Conservation (phyloP, 2,797 vertebrate genomes). For the Mico argentatus region DNA sequence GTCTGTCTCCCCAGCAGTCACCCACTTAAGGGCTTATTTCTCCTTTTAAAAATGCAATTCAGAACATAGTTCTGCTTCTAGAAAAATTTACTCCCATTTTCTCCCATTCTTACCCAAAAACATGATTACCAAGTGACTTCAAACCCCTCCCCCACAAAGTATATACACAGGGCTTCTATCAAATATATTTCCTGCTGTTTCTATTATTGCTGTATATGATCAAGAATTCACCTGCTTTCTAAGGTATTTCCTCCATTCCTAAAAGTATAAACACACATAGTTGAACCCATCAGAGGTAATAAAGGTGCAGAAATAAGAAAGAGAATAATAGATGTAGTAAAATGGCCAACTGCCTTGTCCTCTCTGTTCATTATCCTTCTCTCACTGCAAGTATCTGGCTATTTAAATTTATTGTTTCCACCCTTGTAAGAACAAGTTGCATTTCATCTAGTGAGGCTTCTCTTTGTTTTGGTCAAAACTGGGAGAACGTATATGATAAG, state of each 20-base stretch:
- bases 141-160: not conserved
- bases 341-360: not conserved
- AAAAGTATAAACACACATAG: not conserved
- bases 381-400: not conserved
- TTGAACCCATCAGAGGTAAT: not conserved
- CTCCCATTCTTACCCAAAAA: not conserved
- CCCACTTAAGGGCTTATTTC: not conserved
- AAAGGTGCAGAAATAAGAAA: not conserved
- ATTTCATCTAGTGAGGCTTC: not conserved
- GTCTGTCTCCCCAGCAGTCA: not conserved
- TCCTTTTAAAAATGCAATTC: not conserved
- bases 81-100: conserved; percentile 11
- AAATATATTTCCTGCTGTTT: not conserved
- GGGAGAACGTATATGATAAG: not conserved
- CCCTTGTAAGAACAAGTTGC: not conserved
- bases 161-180: not conserved
- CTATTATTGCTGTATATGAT: not conserved
- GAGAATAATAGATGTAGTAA: not conserved
- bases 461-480: conserved; percentile 33
- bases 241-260: not conserved
- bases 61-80: not conserved
- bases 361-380: not conserved
- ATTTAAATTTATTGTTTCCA: not conserved
- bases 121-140: not conserved
- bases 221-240: not conserved